Base-by-base conservation (phyloP, 1,140 invertebrate genomes). In the Caenorhabditis tropicalis region DNA sequence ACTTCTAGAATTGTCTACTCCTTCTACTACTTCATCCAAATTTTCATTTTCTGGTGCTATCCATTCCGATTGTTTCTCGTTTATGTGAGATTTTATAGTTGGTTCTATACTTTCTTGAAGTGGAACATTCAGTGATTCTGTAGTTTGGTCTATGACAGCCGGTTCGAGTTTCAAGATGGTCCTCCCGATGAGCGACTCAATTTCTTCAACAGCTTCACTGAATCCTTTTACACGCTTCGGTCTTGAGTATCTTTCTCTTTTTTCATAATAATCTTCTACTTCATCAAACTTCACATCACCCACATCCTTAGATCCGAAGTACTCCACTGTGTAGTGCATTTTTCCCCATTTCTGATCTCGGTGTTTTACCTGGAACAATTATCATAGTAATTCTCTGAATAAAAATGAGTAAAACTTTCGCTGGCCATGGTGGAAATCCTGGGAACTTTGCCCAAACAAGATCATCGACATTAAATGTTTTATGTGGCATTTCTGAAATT, bases 231-330 rank as follows among this genome's bases (percentile, higher is more conserved):
- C 19, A 81, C 51, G 31, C 10, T 31, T 83, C 65, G 58, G 79
- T 27, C 53, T 83, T 51, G 27, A 21, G 19, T 33, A 36, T 83
- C 82, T 46, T 31, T 65, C 31, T 36, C 58, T 9, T 36, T 65
- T 65, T n/a, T 65, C 58, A 65, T 65, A 65, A 65, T 65, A 65
- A 39, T 65, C 58, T 27, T 65, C 58, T 7, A 65, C 58, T 21
- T 65, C 58, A 65, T 65, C 58, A 19, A 6, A 65, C 15, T 36
- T 65, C 3, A 65, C 58, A 65, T 36, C 19, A 19, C 58, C 58
- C 7, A 19, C 16, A 36, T 65, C 58, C 15, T 65, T 39, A 5
- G 31, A 36, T 7, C 58, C 58, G 19, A 65, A 65, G 19, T 65
- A 65, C 19, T 36, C 31, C 21, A 65, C 58, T 39, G 58, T 65